Base-by-base conservation (phyloP, 2,113 vertebrate species). In the Ciconia stormi region DNA sequence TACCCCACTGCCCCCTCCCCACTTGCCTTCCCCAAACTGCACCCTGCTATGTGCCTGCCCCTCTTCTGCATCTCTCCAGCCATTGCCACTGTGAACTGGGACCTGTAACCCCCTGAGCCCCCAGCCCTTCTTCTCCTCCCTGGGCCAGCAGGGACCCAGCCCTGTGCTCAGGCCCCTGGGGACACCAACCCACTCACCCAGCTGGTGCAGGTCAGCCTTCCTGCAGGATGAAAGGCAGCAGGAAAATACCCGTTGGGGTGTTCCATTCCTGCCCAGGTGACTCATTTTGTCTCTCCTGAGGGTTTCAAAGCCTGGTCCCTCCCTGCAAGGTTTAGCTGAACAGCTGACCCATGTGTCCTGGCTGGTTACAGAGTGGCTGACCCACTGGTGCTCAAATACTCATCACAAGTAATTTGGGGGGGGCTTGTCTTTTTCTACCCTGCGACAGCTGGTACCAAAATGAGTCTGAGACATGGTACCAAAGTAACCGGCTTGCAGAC, bases 21-120 rank as follows among this genome's bases (percentile, higher is more conserved):
- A 16, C n/a, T 50, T 7, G 2, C 18, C 36, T 42, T 80, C 38
- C 49, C 13, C 8, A 40, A 17, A 55, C 7, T 38, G 34, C 25
- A 22, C 26, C 23, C 14, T 2, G 8, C 10, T 3, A 0, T 0
- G 0, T 73, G 20, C 36, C 42, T 49, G 26, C 3, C 20, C 6
- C 23, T 56, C 36, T 61, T 53, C 32, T 13, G 15, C 26, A 13
- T 63, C 49, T 66, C 34, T 92, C 23, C 30, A 69, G 32, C 16
- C 7, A 9, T 44, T 0, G 0, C 42, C 15, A 11, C 56, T 61
- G 36, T 63, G 38, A 78, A 6, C 50, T 74, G 66, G 74, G 55
- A 40, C 14, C 66, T 76, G 40, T 22, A 70, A 17, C 5, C 8
- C 8, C 3, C 6, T 1, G 1, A 32, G 4, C 18, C 13, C 3